Evolutionary conservation across 2,797 vertebrate genomes (phyloP), one percentile per base, ranked within the genome.

Genomic region (Anguilla megastoma): DNA sequence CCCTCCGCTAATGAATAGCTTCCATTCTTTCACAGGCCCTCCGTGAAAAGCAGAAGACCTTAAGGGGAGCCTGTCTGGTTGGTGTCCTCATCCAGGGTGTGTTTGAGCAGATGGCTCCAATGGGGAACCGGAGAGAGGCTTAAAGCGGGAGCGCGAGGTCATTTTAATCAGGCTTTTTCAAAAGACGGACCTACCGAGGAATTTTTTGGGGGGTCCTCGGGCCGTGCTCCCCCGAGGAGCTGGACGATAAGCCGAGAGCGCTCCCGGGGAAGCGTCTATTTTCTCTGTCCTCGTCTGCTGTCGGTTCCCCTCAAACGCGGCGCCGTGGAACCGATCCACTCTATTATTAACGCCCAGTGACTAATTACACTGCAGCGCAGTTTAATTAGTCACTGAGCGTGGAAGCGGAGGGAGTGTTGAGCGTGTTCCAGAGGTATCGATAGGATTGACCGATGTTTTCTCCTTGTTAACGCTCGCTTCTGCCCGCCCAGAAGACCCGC

Each of bases 341-440:
- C 92, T 92, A 95, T 94, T 94, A 92, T 92, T 92, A 91, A 88
- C 87, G 93, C 94, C 92, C 90, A 0, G 21, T 91, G 92, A 93
- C 92, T 54, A 4, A 90, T 94, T 91, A 91, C 91, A 90, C 74
- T 93, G 86, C 91, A 93, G 91, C 93, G 89, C 92, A 88, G 91
- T 92, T 95, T 95, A 93, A 52, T 76, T 45, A 76, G 76, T 30
- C 60, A 14, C 33, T 10, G 33, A 69, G 60, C 5, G 0, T 56
- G 88, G 50, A 58, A 58, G 79, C 48, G 69, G 79, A 30, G 33
- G 41, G 60, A 18, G 16, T 27, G 69, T 66, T 48, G 36, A 27
- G 33, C 36, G 58, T 82, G 21, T 82, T 60, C 27, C 10, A 24
- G n/a, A 52, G 69, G 27, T 58, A 41, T 85, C n/a, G 1, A 48